phyloP scores from a whole-genome alignment of 2,888 invertebrate genomes.

The Nesidiocoris tenuis region DNA sequence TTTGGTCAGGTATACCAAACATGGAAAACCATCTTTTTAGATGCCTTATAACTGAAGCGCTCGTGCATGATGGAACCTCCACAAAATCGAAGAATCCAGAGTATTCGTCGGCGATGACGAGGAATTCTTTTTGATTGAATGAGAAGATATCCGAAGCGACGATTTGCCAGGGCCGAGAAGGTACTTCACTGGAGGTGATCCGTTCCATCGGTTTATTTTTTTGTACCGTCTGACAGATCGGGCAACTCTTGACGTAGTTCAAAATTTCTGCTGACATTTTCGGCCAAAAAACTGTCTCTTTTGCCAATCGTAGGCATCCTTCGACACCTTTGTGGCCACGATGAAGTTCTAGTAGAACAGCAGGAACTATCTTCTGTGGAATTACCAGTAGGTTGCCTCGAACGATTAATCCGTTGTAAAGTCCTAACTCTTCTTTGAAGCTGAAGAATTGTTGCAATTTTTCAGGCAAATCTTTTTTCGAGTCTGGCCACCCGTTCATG shows the following conservation, averaged over 20 bases:
- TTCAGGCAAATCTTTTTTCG: constrained; percentile 5
- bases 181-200: constrained; percentile 11
- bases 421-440: constrained; percentile 26
- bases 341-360: constrained; percentile 14
- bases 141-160: constrained; percentile 27
- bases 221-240: constrained; percentile 11
- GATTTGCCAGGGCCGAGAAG: constrained; percentile 27
- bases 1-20: constrained; percentile 27
- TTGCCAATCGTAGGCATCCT: constrained; percentile 23
- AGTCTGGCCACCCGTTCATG: constrained; percentile 2
- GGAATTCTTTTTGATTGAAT: constrained; percentile 6
- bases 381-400: constrained; percentile 19
- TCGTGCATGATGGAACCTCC: neutral
- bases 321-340: constrained; percentile 29
- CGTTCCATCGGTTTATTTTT: constrained; percentile 22
- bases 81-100: constrained; percentile 33
- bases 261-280: constrained; percentile 10
- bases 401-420: constrained; percentile 20
- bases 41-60: constrained; percentile 5
- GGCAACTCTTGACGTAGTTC: constrained; percentile 9
- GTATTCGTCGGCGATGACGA: constrained; percentile 27
- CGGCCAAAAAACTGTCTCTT: constrained; percentile 31
- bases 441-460: constrained; percentile 13
- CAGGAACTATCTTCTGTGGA: constrained; percentile 9
- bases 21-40: constrained; percentile 32